Base-by-base conservation (phyloP, 2,113 vertebrate genomes). In the Trogon melanurus region DNA sequence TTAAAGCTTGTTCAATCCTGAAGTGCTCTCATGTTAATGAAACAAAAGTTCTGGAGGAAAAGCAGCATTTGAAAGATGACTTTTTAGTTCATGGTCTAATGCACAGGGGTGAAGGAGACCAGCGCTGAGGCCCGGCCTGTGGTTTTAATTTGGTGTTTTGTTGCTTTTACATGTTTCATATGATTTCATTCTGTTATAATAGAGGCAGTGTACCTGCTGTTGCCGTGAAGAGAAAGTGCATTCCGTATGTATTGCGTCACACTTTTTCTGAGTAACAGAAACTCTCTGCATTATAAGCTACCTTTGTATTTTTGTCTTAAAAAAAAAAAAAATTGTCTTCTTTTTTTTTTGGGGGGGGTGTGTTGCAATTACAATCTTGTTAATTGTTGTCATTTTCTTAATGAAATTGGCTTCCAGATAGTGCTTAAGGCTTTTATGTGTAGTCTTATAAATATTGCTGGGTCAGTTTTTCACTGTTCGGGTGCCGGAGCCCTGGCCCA, bases 291-390 rank as follows among this genome's bases (percentile, higher is more conserved):
- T 56, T 69, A 54, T 29, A 65, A 27, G 45, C 70, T 45, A 56
- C 20, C 12, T 65, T 69, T 9, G 6, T 45, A 16, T 78, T 34
- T 76, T 19, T 81, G 11, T 36, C 38, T 88, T 57, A 16, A 58
- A 82, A 27, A 21, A 56, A 70, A 7, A 38, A 21, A 9, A 19
- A 23, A 3, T 13, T 60, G 1, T 30, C 54, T 1, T 19, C 30
- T 41, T 41, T 58, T 36, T 48, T 36, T 16, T 6, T 20, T 3
- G 14, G 3, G 9, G 2, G 11, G 2, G 18, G 1, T 2, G 8
- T 14, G 5, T 3, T 57, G 20, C 38, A 19, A 56, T 86, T 70
- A 44, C 12, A 65, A 4, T 72, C 10, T 27, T 73, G 18, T 45
- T 60, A 8, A 0, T 44, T 45, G 54, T 36, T 82, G 47, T 14